These are phyloP conservation scores for Lepilemur septentrionalis DNA, from an alignment of 2,797 vertebrate genomes.

Conservation along the genomic window DNA sequence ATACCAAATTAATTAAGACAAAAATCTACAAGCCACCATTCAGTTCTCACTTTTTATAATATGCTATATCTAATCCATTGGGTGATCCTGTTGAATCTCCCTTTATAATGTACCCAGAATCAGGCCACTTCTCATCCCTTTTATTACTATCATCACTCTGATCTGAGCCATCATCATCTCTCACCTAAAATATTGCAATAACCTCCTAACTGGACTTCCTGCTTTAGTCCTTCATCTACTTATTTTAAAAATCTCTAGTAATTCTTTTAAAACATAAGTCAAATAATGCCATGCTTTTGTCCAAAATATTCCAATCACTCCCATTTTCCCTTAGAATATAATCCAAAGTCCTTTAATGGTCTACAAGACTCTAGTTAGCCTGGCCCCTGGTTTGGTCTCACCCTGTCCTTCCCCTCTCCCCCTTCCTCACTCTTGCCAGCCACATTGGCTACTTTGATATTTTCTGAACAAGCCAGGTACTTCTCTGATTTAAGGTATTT, in stretches of 20 bases:
- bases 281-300: not conserved
- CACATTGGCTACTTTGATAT: not conserved
- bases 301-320: not conserved
- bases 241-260: not conserved
- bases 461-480: not conserved
- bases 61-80: not conserved
- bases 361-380: not conserved
- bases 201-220: not conserved
- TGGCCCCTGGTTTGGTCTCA: not conserved
- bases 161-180: not conserved
- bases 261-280: not conserved
- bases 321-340: conserved; percentile 5
- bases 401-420: not conserved
- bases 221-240: not conserved
- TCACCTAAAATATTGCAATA: not conserved
- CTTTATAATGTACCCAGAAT: not conserved
- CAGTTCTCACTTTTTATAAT: not conserved
- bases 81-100: not conserved
- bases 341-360: not conserved
- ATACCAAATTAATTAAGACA: not conserved
- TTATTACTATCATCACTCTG: not conserved
- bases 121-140: not conserved
- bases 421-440: not conserved
- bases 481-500: not conserved
- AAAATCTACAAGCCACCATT: not conserved